Evolutionary conservation across 2,888 invertebrate genomes (phyloP), one percentile per base, ranked within the genome.

Genomic region (Scrobipalpa atriplicella): DNA sequence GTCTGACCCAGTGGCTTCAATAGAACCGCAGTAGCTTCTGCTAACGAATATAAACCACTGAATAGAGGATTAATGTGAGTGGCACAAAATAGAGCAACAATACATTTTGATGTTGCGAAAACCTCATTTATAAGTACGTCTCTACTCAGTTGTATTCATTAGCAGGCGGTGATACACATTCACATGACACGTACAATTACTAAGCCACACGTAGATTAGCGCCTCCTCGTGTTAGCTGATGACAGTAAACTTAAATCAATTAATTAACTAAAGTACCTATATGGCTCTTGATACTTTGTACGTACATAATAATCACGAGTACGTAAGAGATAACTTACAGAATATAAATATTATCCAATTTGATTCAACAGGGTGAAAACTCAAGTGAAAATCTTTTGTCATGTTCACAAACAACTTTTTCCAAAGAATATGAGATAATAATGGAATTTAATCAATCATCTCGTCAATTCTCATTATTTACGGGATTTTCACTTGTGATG

Each of bases 51-150:
- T 39, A 41, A 38, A 61, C 60, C 43, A 43, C 41, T 62, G 39
- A n/a, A 68, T 69, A 70, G 69, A 72, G 73, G 74, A 73, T 73
- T 69, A 69, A 70, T 72, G 74, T 75, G 76, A 75, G 77, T 72
- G 74, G 68, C 68, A 69, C 67, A 71, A 72, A 71, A 74, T 72
- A 64, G 68, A 71, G 71, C 67, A 69, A 70, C 56, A 52, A 54
- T 65, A 67, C 60, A 64, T 68, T 68, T 67, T 64, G 47, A 52
- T 21, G 56, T 69, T 69, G 64, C 68, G 66, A 68, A 60, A 68
- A 70, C 66, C 43, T 54, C 43, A 64, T 21, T 56, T 19, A 52
- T 11, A 16, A 5, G 8, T 63, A 9, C 21, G 18, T 9, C 16
- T 21, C 54, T 19, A 21, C 10, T 18, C 18, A 21, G 21, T 21